Base-by-base conservation (phyloP, 1,140 invertebrate species). In the Charaxes varanes region DNA sequence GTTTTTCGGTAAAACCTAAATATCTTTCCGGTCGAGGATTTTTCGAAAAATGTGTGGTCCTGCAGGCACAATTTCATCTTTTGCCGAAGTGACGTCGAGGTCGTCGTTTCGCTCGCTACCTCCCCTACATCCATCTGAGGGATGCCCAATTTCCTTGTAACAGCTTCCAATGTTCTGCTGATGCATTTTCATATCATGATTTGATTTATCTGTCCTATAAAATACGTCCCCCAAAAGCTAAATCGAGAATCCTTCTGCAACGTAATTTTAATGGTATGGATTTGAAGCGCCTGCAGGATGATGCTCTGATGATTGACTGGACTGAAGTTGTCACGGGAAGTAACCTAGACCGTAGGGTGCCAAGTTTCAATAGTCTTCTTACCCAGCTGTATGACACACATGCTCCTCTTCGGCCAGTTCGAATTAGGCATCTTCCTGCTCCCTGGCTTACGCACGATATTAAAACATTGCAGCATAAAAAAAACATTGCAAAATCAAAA, bases 181-280 rank as follows among this genome's bases (percentile, higher is more conserved):
- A 28, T n/a, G 12, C 26, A n/a, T 28, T 13, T 4, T 28, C 35
- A 2, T 40, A 38, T 27, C 41, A 43, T n/a, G 34, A 43, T 12
- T 30, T 50, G 5, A 23, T 43, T 12, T 28, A 11, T 14, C 6
- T 28, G 2, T 28, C 26, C 8, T 28, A 12, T 28, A 4, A 4
- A 11, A 3, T 28, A 12, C 26, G 26, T 28, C 26, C 26, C 14
- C 26, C 8, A 4, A 28, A 28, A 28, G 6, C n/a, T 11, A 28
- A 13, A 12, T 12, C 4, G n/a, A 28, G 12, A 28, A 13, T 28
- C 6, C 12, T 28, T n/a, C 11, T 14, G 4, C 26, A 14, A 12
- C 26, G 26, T 12, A 28, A 12, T 14, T 28, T 28, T 28, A 8
- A 7, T 28, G 12, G n/a, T 4, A 27, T 27, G 24, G 24, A 19